A percentile compares a stretch with the other conserved stretches of the same genome.
These are phyloP conservation scores for Dromiciops gliroides DNA, from an alignment of 2,113 vertebrate species.

Conservation along the genomic window DNA sequence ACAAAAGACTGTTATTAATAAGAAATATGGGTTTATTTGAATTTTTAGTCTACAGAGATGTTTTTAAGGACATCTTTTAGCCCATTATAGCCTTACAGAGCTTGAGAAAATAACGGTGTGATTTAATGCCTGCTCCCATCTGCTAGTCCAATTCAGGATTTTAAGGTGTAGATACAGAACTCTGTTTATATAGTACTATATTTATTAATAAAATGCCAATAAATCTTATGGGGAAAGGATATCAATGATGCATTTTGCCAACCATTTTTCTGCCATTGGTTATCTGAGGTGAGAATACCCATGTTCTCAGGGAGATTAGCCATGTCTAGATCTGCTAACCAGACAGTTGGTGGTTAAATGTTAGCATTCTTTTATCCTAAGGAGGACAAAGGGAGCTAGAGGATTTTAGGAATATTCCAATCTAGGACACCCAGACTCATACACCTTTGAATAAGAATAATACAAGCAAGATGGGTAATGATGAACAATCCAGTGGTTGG, in stretches of 20 bases:
- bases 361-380: not conserved
- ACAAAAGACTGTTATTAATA: slow-evolving; percentile 53
- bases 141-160: not conserved
- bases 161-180: not conserved
- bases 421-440: not conserved
- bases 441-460: not conserved
- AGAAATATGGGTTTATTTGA: slow-evolving; percentile 60
- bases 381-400: not conserved
- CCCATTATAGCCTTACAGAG: slow-evolving; percentile 38
- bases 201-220: not conserved
- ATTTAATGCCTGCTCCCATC: not conserved
- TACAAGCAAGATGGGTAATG: not conserved
- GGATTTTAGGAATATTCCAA: not conserved
- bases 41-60: slow-evolving; percentile 61
- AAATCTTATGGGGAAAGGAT: not conserved
- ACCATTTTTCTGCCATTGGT: not conserved
- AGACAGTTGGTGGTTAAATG: not conserved
- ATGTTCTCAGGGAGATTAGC: not conserved
- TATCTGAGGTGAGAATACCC: not conserved
- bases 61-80: slow-evolving; percentile 54
- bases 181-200: not conserved
- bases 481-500: not conserved
- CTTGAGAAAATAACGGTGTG: not conserved
- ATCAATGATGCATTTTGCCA: not conserved
- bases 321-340: not conserved